Evolutionary conservation across 1,140 invertebrate genomes (phyloP).

Genomic region (Prorops nasuta): DNA sequence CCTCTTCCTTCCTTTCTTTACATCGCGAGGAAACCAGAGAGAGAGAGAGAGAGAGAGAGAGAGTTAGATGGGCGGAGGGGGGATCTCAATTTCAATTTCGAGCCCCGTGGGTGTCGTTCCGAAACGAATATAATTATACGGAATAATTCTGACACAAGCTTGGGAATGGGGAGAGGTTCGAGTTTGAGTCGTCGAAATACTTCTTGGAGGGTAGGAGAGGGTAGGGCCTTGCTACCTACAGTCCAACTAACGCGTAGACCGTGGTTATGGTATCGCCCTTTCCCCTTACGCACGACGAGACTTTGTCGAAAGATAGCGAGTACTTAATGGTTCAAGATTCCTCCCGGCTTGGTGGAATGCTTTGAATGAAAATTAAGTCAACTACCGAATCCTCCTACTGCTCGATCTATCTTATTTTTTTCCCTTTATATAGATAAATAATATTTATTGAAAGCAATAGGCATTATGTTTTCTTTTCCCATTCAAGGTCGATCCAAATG

Average conservation of each 20-base stretch:
- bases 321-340: slow-evolving; percentile 54
- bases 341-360: slow-evolving; percentile 44
- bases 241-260: too few species aligned
- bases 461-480: too few species aligned
- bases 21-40: slow-evolving; percentile 23
- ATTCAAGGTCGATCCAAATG: too few species aligned
- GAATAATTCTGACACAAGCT: slow-evolving; percentile 54
- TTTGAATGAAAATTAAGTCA: slow-evolving; percentile 54
- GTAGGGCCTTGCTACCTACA: too few species aligned
- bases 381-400: slow-evolving; percentile 13
- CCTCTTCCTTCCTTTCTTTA: background rate
- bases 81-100: slow-evolving; percentile 58
- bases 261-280: slow-evolving; percentile 9
- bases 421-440: too few species aligned
- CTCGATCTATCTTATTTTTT: background rate
- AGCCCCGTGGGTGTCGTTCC: slow-evolving; percentile 55
- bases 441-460: too few species aligned
- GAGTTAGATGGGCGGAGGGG: too few species aligned
- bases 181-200: slow-evolving; percentile 12
- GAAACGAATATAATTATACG: slow-evolving; percentile 59
- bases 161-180: slow-evolving; percentile 4
- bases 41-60: too few species aligned
- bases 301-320: slow-evolving; percentile 48
- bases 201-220: slow-evolving; percentile 1
- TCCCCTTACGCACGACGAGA: slow-evolving; percentile 36